These are phyloP conservation scores for Thamnaconus septentrionalis DNA, from an alignment of 2,113 vertebrate genomes.

Conservation along the genomic window DNA sequence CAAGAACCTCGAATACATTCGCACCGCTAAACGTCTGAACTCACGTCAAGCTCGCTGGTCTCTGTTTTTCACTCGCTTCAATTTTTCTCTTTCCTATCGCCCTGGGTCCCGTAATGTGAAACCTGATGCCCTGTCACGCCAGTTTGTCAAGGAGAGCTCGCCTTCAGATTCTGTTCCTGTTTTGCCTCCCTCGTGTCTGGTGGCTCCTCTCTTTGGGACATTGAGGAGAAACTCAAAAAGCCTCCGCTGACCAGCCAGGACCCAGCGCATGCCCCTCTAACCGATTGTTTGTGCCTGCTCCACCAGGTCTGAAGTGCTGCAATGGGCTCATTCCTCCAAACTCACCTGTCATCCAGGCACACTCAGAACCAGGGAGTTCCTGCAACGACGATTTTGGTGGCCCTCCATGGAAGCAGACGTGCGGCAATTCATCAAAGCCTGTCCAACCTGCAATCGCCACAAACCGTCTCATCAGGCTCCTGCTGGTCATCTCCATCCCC, in stretches of 20 bases:
- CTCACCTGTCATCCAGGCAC: too few species aligned
- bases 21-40: background rate
- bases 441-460: background rate
- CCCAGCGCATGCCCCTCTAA: background rate
- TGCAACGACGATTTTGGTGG: background rate
- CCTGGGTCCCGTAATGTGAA: background rate
- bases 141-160: too few species aligned
- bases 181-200: too few species aligned
- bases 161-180: too few species aligned
- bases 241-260: background rate
- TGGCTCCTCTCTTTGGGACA: background rate
- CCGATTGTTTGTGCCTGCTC: background rate
- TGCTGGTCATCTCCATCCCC: background rate
- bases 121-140: too few species aligned
- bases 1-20: background rate
- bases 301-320: too few species aligned
- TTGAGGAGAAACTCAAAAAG: too few species aligned
- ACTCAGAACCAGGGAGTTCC: background rate
- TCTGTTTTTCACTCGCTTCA: background rate
- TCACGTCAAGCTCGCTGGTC: background rate
- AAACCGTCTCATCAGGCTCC: background rate
- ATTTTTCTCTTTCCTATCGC: background rate
- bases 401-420: background rate
- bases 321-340: too few species aligned
- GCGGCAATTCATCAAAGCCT: background rate